Conservation (phyloP, 2,888 invertebrate species). For the Orgyia antiqua region DNA sequence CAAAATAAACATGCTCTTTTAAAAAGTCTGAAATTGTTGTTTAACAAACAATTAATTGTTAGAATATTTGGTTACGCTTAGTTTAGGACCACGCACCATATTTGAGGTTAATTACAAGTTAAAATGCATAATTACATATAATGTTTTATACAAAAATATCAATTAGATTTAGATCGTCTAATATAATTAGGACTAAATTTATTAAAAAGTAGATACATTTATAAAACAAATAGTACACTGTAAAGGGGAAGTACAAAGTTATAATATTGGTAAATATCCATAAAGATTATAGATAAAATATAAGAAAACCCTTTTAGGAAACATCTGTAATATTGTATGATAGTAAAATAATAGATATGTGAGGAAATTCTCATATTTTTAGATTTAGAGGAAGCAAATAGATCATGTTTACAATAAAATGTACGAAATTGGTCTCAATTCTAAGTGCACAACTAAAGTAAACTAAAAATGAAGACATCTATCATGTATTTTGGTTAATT, state of each 20-base stretch:
- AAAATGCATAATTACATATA: too few species aligned
- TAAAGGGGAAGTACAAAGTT: slow-evolving; percentile 42
- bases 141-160: too few species aligned
- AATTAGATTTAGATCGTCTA: background rate
- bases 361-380: slow-evolving; percentile 41
- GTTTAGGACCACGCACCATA: too few species aligned
- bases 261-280: slow-evolving; percentile 40
- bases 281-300: slow-evolving; percentile 37
- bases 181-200: slow-evolving; percentile 32
- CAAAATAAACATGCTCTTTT: too few species aligned
- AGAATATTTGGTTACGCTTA: too few species aligned
- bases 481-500: too few species aligned
- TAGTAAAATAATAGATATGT: slow-evolving; percentile 8
- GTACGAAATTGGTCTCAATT: background rate
- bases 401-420: slow-evolving; percentile 3
- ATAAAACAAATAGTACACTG: slow-evolving; percentile 47
- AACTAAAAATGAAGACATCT: too few species aligned
- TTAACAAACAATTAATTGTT: too few species aligned
- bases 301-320: slow-evolving; percentile 34
- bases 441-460: too few species aligned
- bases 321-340: slow-evolving; percentile 2
- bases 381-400: slow-evolving; percentile 24
- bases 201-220: slow-evolving; percentile 23
- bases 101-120: too few species aligned
- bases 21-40: too few species aligned